Conservation (phyloP, 2,113 vertebrate species). For the Baryphthengus martii region DNA sequence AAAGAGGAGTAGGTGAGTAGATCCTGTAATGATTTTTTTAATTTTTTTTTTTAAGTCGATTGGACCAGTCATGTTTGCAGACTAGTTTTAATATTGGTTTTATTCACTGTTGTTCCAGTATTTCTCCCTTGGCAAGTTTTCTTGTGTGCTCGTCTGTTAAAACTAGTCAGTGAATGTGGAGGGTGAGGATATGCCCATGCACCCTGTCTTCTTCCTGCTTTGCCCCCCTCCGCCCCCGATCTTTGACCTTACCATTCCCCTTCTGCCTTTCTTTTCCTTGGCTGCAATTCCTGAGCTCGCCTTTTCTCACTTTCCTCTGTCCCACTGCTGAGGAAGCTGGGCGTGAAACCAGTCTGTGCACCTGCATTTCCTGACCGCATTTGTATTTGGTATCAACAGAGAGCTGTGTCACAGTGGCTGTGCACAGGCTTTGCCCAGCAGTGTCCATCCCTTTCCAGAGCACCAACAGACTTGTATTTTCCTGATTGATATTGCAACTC, state of each 20-base stretch:
- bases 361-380: background rate
- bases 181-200: background rate
- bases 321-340: background rate
- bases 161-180: background rate
- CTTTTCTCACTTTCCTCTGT: background rate
- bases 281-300: background rate
- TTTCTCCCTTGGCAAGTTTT: background rate
- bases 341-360: background rate
- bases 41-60: background rate
- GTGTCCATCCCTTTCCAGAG: background rate
- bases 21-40: background rate
- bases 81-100: background rate
- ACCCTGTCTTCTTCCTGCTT: background rate
- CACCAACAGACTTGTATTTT: background rate
- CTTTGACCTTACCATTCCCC: background rate
- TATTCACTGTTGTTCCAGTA: background rate
- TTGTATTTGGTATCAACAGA: background rate
- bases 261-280: background rate
- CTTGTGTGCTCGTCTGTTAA: background rate
- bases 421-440: rapidly evolving
- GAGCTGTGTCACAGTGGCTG: rapidly evolving
- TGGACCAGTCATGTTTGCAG: background rate
- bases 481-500: background rate
- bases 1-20: background rate
- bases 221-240: rapidly evolving